phyloP scores from a whole-genome alignment of 2,888 invertebrate species.

The Euspilapteryx auroguttella region DNA sequence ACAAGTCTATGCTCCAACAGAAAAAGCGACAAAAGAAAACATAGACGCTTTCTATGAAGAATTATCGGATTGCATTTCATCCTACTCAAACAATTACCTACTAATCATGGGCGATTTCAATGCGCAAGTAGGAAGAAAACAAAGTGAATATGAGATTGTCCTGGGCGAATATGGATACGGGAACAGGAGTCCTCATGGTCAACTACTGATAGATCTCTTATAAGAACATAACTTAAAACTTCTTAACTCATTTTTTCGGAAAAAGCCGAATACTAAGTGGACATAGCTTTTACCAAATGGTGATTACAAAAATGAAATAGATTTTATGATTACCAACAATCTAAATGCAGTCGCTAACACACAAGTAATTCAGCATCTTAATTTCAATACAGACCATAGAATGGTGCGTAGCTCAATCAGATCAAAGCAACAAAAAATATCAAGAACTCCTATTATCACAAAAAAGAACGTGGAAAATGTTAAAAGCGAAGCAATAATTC shows the following conservation, averaged over 20 bases:
- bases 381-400: slow-evolving; percentile 5
- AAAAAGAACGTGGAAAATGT: no score
- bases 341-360: slow-evolving; percentile 5
- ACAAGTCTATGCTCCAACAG: slow-evolving; percentile 11
- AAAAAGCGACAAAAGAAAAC: slow-evolving; percentile 7
- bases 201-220: slow-evolving; percentile 7
- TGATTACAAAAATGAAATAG: slow-evolving; percentile 9
- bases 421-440: no score
- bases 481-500: no score
- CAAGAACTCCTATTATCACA: no score
- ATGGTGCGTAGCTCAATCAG: no score
- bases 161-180: slow-evolving; percentile 8
- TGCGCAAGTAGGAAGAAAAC: slow-evolving; percentile 7
- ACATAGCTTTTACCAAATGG: slow-evolving; percentile 10
- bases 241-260: slow-evolving; percentile 8
- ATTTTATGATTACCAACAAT: slow-evolving; percentile 9
- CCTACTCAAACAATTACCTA: no score
- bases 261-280: slow-evolving; percentile 7
- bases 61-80: no score
- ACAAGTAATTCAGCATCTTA: slow-evolving; percentile 4
- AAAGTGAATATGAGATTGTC: slow-evolving; percentile 7
- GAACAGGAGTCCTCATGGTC: slow-evolving; percentile 8
- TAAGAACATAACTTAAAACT: slow-evolving; percentile 8
- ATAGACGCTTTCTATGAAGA: slow-evolving; percentile 7
- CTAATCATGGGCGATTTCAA: no score